These are phyloP conservation scores for Argyresthia goedartella DNA, from an alignment of 2,888 invertebrate genomes.

Conservation along the genomic window DNA sequence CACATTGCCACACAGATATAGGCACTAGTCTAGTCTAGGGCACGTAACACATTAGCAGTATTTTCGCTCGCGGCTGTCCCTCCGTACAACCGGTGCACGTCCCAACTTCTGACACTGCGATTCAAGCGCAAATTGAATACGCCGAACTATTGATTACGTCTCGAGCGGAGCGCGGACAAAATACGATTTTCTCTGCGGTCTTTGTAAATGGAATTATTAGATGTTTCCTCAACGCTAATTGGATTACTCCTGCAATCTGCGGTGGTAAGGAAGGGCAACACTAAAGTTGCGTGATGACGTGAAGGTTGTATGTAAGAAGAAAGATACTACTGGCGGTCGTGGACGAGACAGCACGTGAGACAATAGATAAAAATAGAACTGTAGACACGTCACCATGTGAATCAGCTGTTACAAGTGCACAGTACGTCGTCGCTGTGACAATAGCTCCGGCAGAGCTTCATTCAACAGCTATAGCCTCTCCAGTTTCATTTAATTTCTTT, in stretches of 20 bases:
- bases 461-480: neutral
- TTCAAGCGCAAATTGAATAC: constrained; percentile 11
- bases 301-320: too few species aligned
- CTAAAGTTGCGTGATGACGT: too few species aligned
- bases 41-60: neutral
- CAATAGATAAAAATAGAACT: constrained; percentile 39
- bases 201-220: constrained; percentile 8
- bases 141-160: constrained; percentile 9
- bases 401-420: constrained; percentile 44
- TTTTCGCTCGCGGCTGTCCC: constrained; percentile 6
- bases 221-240: neutral
- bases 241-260: neutral
- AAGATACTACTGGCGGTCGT: neutral
- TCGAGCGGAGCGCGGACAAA: constrained; percentile 10
- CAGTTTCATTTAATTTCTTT: too few species aligned
- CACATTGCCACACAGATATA: constrained; percentile 44
- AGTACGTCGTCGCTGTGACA: constrained; percentile 9
- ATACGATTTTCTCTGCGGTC: constrained; percentile 8
- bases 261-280: neutral
- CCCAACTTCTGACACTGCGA: constrained; percentile 11
- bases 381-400: constrained; percentile 28
- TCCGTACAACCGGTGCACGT: constrained; percentile 9
- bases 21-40: constrained; percentile 16
- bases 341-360: constrained; percentile 21
- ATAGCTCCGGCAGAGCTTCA: constrained; percentile 7